Evolutionary conservation across 2,888 invertebrate species (phyloP).

Genomic region (Tiphia femorata): DNA sequence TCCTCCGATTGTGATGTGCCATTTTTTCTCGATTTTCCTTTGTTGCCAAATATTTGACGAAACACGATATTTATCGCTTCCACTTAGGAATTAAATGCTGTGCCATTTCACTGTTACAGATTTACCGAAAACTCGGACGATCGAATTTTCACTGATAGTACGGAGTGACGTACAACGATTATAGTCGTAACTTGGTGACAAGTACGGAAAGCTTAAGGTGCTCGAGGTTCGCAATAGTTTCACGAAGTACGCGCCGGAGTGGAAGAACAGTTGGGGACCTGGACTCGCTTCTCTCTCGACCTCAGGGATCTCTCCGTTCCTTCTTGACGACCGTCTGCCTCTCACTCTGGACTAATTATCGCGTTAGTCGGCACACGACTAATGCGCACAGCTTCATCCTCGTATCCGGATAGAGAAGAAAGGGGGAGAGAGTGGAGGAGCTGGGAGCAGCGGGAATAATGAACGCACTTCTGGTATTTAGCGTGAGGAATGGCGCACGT

Average conservation of each 20-base stretch:
- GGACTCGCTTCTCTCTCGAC: not conserved
- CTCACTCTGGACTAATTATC: constrained; percentile 35
- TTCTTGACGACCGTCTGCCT: not conserved
- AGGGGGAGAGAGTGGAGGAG: not conserved
- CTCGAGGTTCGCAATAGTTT: too few species aligned
- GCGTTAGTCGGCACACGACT: constrained; percentile 23
- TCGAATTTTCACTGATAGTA: too few species aligned
- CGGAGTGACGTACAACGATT: too few species aligned
- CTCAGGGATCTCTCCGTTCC: not conserved
- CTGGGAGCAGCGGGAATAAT: constrained; percentile 39
- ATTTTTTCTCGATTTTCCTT: too few species aligned
- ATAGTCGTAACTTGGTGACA: too few species aligned
- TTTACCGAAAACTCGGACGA: too few species aligned
- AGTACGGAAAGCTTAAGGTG: too few species aligned
- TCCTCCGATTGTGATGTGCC: too few species aligned
- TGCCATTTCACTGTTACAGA: too few species aligned
- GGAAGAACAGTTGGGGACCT: constrained; percentile 23
- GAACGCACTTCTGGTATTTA: constrained; percentile 55
- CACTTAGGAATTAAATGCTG: too few species aligned
- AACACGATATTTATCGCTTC: too few species aligned
- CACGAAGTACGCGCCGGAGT: constrained; percentile 23
- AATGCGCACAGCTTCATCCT: constrained; percentile 36
- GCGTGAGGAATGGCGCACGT: constrained; percentile 53
- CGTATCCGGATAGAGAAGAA: constrained; percentile 29
- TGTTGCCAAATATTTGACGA: too few species aligned